Evolutionary conservation across 1,140 invertebrate genomes (phyloP).

Genomic region (Drosophila eugracilis): DNA sequence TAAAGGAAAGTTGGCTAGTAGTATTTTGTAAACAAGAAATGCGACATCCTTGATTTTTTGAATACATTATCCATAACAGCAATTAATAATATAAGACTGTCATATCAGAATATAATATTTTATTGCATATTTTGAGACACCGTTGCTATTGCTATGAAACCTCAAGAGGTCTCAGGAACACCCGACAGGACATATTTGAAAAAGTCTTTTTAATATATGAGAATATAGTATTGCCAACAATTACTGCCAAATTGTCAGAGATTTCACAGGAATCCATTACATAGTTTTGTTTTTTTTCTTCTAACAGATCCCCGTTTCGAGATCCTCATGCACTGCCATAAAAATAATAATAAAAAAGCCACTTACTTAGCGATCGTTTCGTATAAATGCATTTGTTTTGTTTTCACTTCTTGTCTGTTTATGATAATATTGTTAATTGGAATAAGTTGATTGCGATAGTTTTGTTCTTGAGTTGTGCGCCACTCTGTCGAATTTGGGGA

Average conservation of each 20-base stretch:
- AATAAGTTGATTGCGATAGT: constrained; percentile 48
- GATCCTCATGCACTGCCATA: constrained; percentile 93
- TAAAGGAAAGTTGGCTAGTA: too few relatives aligned
- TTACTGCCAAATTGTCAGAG: not conserved
- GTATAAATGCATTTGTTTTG: constrained; percentile 47
- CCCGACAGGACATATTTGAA: not conserved
- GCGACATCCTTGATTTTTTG: too few relatives aligned
- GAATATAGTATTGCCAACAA: constrained; percentile 13
- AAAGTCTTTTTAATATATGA: constrained; percentile 2
- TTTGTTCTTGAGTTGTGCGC: constrained; percentile 12
- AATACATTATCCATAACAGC: too few relatives aligned
- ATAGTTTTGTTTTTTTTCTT: too few relatives aligned
- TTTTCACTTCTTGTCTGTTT: constrained; percentile 31
- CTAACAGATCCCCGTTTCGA: constrained; percentile 93
- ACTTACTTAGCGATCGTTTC: constrained; percentile 8
- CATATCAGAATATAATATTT: constrained; percentile 31
- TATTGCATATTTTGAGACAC: constrained; percentile 48
- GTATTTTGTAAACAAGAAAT: too few relatives aligned
- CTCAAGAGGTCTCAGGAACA: constrained; percentile 16
- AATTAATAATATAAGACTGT: not conserved
- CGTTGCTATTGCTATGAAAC: constrained; percentile 7
- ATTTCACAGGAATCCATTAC: constrained; percentile 20
- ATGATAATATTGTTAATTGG: constrained; percentile 56
- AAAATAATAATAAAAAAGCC: constrained; percentile 25
- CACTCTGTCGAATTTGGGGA: constrained; percentile 36